phyloP scores from a whole-genome alignment of 2,888 invertebrate species.

The Parthenolecanium corni region DNA sequence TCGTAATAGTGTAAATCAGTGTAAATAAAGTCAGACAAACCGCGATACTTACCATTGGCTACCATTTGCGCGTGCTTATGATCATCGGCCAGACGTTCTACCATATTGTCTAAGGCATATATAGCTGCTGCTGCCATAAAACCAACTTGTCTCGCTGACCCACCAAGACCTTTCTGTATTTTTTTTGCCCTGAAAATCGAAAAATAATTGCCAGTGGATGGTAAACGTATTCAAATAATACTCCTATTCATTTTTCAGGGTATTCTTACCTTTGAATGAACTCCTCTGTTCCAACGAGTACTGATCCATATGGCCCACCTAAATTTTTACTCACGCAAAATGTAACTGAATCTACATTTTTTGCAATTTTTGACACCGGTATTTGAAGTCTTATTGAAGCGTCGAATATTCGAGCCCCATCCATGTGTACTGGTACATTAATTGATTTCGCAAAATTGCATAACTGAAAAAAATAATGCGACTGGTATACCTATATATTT shows the following conservation, averaged over 20 bases:
- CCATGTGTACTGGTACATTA: conserved; percentile 69
- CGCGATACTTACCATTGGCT: conserved; percentile 48
- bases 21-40: too few relatives aligned
- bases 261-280: conserved; percentile 46
- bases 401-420: conserved; percentile 87
- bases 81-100: conserved; percentile 58
- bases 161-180: conserved; percentile 76
- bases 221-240: too few relatives aligned
- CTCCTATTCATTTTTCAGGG: too few relatives aligned
- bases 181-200: conserved; percentile 55
- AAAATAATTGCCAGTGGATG: too few relatives aligned
- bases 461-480: conserved; percentile 31
- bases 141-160: conserved; percentile 88
- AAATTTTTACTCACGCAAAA: conserved; percentile 88
- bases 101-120: conserved; percentile 67
- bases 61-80: conserved; percentile 57
- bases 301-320: conserved; percentile 78
- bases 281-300: conserved; percentile 60
- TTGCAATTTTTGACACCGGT: conserved; percentile 51
- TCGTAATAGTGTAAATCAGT: too few relatives aligned
- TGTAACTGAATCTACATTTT: conserved; percentile 65
- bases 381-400: conserved; percentile 60
- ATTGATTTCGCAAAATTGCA: conserved; percentile 31
- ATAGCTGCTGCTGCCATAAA: conserved; percentile 81
- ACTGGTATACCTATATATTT: too few relatives aligned